Base-by-base conservation (phyloP, 2,888 invertebrate genomes). In the Chloroclystis v-ata region DNA sequence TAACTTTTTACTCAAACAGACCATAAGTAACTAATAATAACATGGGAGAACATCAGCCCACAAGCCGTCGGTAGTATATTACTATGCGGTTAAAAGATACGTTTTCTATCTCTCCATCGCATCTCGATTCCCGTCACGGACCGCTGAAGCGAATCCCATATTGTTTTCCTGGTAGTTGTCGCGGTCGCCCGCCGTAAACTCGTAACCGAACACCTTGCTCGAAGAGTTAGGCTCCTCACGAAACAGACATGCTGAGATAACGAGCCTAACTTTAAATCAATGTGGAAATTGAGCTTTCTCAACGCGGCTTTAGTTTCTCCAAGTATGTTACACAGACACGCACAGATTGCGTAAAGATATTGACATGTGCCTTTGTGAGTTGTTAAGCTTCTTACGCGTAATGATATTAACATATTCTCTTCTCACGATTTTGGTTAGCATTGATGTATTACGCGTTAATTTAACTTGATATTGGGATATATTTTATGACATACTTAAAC, bases 121-220 rank as follows among this genome's bases (percentile, higher is more conserved):
- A 20, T 28, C 28, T 20, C 28, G 24, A 26, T 20, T 28, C 33
- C 28, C 32, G 28, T 16, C 42, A 32, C 32, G 26, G 30, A 49
- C 13, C 37, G 37, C 32, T 41, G 41, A 49, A 45, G 44, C 41
- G 37, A 14, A 41, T 28, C 37, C 28, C 37, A 16, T 37, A 35
- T 44, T 44, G 43, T 41, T 28, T 28, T 43, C 37, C 28, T 43
- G 39, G 39, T 37, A 28, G 20, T 28, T 37, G 37, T 45, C 41
- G 40, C 32, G 44, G 41, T 38, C 42, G 42, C 37, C 28, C 14
- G 38, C 37, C 44, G 45, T 42, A 45, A 45, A 37, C 37, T 41
- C 44, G 45, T 42, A 45, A 45, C 41, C 37, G 24, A 41, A 49
- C 37, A 42, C 49, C 44, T 32, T 20, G 41, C 33, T 49, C 43